Percentiles rank a stretch among this genome's conserved stretches.
Conservation (phyloP, 1,140 invertebrate genomes). For the Caenorhabditis tropicalis region DNA sequence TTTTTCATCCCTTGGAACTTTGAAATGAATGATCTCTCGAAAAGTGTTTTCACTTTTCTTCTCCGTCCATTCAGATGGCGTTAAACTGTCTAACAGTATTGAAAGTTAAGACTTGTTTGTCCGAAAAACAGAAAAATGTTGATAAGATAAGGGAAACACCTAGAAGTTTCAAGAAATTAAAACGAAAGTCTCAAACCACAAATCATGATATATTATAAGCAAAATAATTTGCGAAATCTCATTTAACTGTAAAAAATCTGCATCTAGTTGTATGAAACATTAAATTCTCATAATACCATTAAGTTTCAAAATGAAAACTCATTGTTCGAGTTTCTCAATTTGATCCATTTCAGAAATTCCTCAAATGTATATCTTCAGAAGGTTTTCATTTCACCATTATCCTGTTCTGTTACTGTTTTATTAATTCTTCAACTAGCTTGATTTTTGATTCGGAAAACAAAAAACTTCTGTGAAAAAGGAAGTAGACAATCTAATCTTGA, state of each 20-base stretch:
- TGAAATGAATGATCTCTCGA: not conserved
- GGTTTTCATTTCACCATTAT: no score
- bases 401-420: not conserved
- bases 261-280: no score
- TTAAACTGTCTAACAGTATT: not conserved
- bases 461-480: not conserved
- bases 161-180: not conserved
- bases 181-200: no score
- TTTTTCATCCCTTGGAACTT: no score
- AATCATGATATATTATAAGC: no score
- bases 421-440: not conserved
- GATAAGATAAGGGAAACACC: conserved; percentile 12
- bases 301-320: no score
- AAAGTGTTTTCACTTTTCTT: not conserved
- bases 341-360: no score
- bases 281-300: no score
- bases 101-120: conserved; percentile 7
- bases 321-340: no score
- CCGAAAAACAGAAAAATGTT: not conserved
- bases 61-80: not conserved
- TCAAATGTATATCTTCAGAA: no score
- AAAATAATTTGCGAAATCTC: no score
- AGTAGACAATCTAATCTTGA: not conserved
- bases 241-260: no score
- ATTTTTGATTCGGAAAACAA: not conserved